These are phyloP conservation scores for Cryptocephalus moraei DNA, from an alignment of 2,888 invertebrate species.

Conservation along the genomic window DNA sequence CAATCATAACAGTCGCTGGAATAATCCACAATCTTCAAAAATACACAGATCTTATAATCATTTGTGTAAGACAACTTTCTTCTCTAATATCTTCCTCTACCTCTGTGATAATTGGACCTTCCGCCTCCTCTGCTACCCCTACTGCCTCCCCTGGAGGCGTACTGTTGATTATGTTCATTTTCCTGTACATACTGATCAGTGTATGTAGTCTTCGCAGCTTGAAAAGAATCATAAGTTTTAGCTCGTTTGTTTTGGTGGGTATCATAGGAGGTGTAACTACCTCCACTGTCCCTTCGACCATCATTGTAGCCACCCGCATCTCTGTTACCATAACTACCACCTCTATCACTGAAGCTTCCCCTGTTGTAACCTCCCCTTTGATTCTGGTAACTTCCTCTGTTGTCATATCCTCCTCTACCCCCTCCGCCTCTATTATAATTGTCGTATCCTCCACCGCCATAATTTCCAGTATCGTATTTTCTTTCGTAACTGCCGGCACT, in stretches of 20 bases:
- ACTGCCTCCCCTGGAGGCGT: constrained; percentile 24
- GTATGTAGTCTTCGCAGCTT: constrained; percentile 32
- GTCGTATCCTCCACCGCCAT: constrained; percentile 1
- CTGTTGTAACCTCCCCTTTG: constrained; percentile 18
- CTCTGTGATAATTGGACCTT: constrained; percentile 13
- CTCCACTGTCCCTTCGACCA: constrained; percentile 29
- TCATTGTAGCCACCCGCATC: constrained; percentile 37
- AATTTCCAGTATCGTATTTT: constrained; percentile 7
- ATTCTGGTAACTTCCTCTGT: constrained; percentile 15
- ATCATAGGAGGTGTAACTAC: constrained; percentile 22
- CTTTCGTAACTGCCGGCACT: constrained; percentile 20
- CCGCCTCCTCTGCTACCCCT: constrained; percentile 18
- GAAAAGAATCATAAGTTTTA: constrained; percentile 37
- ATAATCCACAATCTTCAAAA: no score
- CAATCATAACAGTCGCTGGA: no score
- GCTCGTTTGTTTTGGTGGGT: constrained; percentile 32
- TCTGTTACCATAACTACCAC: constrained; percentile 10
- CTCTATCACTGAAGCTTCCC: constrained; percentile 14
- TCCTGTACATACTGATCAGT: constrained; percentile 39
- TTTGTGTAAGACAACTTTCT: no score
- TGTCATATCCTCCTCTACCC: constrained; percentile 10
- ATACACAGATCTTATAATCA: no score
- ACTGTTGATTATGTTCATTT: constrained; percentile 35
- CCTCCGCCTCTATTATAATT: constrained; percentile 9
- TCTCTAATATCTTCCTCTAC: constrained; percentile 3